Evolutionary conservation across 2,888 invertebrate species (phyloP).

Genomic region (Nephrotoma guestfalica): DNA sequence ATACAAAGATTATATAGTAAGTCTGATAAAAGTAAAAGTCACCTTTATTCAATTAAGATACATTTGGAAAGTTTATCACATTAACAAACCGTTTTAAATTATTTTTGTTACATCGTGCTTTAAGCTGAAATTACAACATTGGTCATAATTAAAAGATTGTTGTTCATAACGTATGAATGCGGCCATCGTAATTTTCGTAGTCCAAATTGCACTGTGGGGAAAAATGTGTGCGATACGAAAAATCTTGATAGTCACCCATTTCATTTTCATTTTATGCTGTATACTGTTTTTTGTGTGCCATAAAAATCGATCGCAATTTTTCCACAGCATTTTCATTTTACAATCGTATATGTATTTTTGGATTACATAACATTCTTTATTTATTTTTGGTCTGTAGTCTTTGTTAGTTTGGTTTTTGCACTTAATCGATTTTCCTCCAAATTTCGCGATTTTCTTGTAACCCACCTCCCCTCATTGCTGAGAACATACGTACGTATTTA

Average conservation of each 20-base stretch:
- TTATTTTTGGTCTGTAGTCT: background rate
- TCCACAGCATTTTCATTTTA: background rate
- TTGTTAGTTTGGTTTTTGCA: background rate
- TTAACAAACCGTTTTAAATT: background rate
- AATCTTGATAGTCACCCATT: background rate
- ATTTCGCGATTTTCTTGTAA: background rate
- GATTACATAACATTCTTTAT: background rate
- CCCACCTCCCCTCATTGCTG: too few species aligned
- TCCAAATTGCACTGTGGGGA: background rate
- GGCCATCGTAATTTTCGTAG: too few species aligned
- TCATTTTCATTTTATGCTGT: background rate
- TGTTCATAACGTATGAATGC: too few species aligned
- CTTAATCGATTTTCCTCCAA: background rate
- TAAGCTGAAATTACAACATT: background rate
- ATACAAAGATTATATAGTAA: too few species aligned
- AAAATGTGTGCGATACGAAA: background rate
- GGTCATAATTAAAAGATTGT: too few species aligned
- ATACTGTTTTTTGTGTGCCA: background rate
- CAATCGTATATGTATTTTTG: background rate
- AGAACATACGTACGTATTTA: background rate
- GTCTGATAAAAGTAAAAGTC: background rate
- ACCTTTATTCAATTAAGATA: background rate
- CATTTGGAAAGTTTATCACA: background rate
- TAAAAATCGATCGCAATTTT: background rate
- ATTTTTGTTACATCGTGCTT: background rate